Base-by-base conservation (phyloP, 2,113 vertebrate species). In the Vireo altiloquus region DNA sequence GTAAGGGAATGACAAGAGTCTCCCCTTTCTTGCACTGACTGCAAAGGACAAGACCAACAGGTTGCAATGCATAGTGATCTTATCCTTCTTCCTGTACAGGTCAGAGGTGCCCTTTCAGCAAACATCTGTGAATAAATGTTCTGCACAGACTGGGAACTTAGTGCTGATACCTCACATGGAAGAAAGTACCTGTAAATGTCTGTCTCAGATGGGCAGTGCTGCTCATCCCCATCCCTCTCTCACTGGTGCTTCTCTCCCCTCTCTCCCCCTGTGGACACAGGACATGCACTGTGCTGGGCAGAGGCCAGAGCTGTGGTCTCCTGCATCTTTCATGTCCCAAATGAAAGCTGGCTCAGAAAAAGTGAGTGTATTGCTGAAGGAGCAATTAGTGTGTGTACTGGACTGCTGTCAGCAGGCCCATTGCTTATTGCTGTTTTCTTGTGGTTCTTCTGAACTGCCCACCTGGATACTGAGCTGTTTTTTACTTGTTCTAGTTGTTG, bases 241-340 rank as follows among this genome's bases (percentile, higher is more conserved):
- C 28, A 2, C 11, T 35, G n/a, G 3, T 54, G 49, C 64, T 57
- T 39, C 70, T 46, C 14, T 54, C 6, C 42, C 11, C 1, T 8
- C 64, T 52, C 44, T 42, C 6, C 47, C 27, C 0, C 13, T 3
- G 1, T 27, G 85, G 92, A 28, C 63, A 21, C 25, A 2, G 5
- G 59, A 20, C 24, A 7, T 35, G 52, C 11, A 3, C 44, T 0
- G 1, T 33, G 35, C 72, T n/a, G 33, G 35, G 39, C 39, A 75
- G 35, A 49, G 57, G 49, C 82, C 66, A 10, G 57, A 97, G 76
- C 97, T 98, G 14, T 66, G 97, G 87, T 97, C 98, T 56, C 98
- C 98, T 9, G 97, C 98, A 31, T 97, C 97, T 83, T 98, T 98
- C 94, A 89, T 93, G 93, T 84, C 80, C 27, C 42, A 52, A 1